Percentiles rank a stretch among this genome's conserved stretches.
These are phyloP conservation scores for Bombus haemorrhoidalis DNA, from an alignment of 1,140 invertebrate genomes.

Conservation along the genomic window DNA sequence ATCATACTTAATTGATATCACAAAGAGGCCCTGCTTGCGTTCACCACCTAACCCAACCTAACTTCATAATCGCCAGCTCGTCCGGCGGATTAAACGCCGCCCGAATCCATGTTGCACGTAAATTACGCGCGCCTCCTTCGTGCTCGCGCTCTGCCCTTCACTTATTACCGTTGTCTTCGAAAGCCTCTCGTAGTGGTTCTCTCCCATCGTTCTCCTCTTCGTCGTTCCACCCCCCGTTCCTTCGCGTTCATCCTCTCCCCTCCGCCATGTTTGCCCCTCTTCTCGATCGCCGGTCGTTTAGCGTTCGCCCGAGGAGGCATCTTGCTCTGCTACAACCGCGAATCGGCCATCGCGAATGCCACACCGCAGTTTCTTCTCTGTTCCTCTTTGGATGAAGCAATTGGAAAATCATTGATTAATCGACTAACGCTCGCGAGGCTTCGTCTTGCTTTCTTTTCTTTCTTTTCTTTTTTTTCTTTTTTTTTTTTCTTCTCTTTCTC, in stretches of 20 bases:
- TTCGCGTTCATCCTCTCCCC: not conserved
- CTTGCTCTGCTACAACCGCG: slow-evolving; percentile 27
- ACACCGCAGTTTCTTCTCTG: slow-evolving; percentile 13
- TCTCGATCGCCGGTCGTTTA: slow-evolving; percentile 21
- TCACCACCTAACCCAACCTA: slow-evolving; percentile 69
- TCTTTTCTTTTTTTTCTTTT: not conserved
- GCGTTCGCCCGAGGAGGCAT: not conserved
- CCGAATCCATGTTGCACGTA: slow-evolving; percentile 76
- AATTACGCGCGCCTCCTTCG: slow-evolving; percentile 72
- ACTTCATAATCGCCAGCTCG: slow-evolving; percentile 77
- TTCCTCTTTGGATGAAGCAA: not conserved
- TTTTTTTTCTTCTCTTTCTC: not conserved
- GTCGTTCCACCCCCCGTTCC: slow-evolving; percentile 4
- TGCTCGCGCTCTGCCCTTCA: slow-evolving; percentile 66
- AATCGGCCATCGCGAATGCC: slow-evolving; percentile 44
- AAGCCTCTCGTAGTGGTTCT: slow-evolving; percentile 41
- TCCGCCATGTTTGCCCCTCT: slow-evolving; percentile 21
- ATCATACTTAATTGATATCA: slow-evolving; percentile 80
- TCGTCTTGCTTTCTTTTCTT: not conserved
- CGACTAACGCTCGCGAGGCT: not conserved
- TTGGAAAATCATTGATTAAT: slow-evolving; percentile 63
- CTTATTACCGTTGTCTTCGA: slow-evolving; percentile 73
- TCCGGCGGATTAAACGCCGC: slow-evolving; percentile 73
- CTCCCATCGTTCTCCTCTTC: slow-evolving; percentile 3
- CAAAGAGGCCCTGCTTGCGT: slow-evolving; percentile 71